Evolutionary conservation across 2,888 invertebrate genomes (phyloP).

Genomic region (Nymphalis polychloros): DNA sequence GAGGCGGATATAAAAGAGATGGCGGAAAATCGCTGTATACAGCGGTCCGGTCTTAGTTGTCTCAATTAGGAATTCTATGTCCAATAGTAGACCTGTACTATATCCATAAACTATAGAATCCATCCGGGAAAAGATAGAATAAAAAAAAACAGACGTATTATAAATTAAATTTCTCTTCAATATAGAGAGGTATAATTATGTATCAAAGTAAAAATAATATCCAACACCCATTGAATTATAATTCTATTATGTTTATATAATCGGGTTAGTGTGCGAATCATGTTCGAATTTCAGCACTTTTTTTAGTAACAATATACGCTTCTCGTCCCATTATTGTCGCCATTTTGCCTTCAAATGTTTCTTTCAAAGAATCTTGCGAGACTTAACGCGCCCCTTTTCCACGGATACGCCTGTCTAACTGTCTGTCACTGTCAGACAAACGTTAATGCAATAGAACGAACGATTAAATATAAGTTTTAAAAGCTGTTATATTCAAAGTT

Average conservation of each 20-base stretch:
- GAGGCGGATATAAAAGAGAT: too few species aligned
- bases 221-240: not conserved
- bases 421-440: conserved; percentile 10
- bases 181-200: too few species aligned
- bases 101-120: too few species aligned
- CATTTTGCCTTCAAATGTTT: conserved; percentile 5
- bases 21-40: too few species aligned
- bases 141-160: too few species aligned
- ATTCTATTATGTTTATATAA: not conserved
- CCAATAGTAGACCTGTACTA: too few species aligned
- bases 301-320: too few species aligned
- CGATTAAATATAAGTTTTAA: not conserved
- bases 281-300: not conserved
- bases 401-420: conserved; percentile 5
- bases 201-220: too few species aligned
- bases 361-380: conserved; percentile 2
- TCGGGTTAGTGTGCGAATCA: not conserved
- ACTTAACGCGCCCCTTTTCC: conserved; percentile 1
- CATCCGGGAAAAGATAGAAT: too few species aligned
- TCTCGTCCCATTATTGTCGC: not conserved
- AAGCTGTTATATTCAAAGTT: not conserved
- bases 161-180: too few species aligned
- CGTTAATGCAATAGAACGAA: conserved; percentile 4
- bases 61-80: too few species aligned
- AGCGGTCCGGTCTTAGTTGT: too few species aligned